Conservation (phyloP, 2,797 vertebrate species). For the Pyrocephalus nanus region DNA sequence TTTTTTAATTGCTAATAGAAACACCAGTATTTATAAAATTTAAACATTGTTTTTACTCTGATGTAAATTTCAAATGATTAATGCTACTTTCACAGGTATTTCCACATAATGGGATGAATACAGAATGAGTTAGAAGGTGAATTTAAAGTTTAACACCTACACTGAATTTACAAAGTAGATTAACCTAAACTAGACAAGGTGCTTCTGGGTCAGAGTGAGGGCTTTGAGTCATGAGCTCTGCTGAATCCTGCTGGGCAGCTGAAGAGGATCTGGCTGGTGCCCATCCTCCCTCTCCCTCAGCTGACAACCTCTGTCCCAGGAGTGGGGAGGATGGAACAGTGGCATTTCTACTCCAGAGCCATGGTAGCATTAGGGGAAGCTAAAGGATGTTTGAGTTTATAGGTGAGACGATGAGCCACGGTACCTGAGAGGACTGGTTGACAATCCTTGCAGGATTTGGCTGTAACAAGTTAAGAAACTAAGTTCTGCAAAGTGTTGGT, state of each 20-base stretch:
- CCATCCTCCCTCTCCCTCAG: background rate
- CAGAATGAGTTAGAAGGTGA: background rate
- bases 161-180: background rate
- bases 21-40: background rate
- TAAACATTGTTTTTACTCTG: background rate
- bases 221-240: background rate
- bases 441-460: background rate
- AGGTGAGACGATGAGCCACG: accelerated
- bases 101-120: background rate
- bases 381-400: background rate
- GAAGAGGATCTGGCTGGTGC: background rate
- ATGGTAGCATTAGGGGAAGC: background rate
- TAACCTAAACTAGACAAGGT: background rate
- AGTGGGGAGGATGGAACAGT: accelerated
- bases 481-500: background rate
- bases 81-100: background rate
- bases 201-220: background rate
- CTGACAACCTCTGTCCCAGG: background rate
- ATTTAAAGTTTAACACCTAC: background rate
- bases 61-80: background rate
- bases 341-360: background rate
- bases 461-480: background rate
- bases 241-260: background rate
- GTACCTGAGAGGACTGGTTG: background rate
- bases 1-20: background rate